Conservation (phyloP, 2,888 invertebrate genomes). For the Metallyticus violacea region DNA sequence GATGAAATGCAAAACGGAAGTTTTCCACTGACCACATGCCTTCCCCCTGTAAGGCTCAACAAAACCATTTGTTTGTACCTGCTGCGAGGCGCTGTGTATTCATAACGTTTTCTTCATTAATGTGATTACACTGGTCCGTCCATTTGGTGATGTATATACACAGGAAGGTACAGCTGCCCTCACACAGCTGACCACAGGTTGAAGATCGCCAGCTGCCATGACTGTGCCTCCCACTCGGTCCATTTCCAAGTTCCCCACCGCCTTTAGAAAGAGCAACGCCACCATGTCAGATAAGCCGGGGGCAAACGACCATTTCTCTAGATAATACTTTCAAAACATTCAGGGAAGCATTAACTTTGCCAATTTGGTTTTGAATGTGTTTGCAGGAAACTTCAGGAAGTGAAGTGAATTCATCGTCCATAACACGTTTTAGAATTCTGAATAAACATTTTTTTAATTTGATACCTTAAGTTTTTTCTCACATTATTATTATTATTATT, state of each 20-base stretch:
- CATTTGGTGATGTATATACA: too few relatives aligned
- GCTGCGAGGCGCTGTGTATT: background rate
- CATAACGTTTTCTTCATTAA: background rate
- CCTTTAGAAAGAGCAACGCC: too few relatives aligned
- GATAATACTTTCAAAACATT: background rate
- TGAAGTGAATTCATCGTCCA: too few relatives aligned
- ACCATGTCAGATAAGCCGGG: too few relatives aligned
- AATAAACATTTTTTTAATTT: too few relatives aligned
- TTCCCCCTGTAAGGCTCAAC: too few relatives aligned
- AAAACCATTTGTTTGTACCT: background rate
- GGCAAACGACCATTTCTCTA: background rate
- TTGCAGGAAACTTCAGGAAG: too few relatives aligned
- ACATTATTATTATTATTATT: too few relatives aligned
- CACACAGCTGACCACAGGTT: background rate
- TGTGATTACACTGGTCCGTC: background rate
- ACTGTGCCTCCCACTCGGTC: background rate
- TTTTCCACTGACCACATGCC: background rate
- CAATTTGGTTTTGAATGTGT: too few relatives aligned
- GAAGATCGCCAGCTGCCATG: background rate
- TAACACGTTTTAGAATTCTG: too few relatives aligned
- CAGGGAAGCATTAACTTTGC: background rate
- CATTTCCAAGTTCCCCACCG: background rate
- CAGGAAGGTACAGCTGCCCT: background rate
- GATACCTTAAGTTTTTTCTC: too few relatives aligned
- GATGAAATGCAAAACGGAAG: background rate